A percentile compares a stretch with the other conserved stretches of the same genome.
phyloP scores from a whole-genome alignment of 2,797 vertebrate species.

The Pangasius djambal region DNA sequence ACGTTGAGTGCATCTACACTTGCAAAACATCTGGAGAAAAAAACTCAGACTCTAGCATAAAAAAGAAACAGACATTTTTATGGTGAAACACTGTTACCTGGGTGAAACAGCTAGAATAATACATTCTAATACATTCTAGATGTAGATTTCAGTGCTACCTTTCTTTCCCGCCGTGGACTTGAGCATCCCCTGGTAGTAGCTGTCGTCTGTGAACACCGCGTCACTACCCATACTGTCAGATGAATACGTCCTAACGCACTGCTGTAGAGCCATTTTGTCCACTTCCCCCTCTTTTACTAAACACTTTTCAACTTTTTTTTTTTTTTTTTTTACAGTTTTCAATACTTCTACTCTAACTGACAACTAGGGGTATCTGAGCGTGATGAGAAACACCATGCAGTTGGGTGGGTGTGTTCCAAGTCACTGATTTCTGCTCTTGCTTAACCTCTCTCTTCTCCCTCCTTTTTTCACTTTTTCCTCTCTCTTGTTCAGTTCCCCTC shows the following conservation, averaged over 20 bases:
- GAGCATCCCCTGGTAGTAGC: slow-evolving; percentile 70
- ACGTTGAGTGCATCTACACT: background rate
- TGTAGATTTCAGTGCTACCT: slow-evolving; percentile 66
- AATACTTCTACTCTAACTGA: slow-evolving; percentile 1
- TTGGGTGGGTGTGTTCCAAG: slow-evolving; percentile 68
- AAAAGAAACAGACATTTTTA: background rate
- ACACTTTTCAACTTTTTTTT: slow-evolving; percentile 1
- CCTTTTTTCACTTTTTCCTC: slow-evolving; percentile 37
- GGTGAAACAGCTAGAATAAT: background rate
- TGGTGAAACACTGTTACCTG: background rate
- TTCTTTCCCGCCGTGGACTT: slow-evolving; percentile 71
- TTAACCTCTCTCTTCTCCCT: slow-evolving; percentile 52
- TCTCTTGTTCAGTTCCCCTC: slow-evolving; percentile 47
- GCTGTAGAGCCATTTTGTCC: slow-evolving; percentile 59
- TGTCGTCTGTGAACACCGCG: slow-evolving; percentile 71
- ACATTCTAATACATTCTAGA: background rate
- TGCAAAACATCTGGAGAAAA: background rate
- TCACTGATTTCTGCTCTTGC: slow-evolving; percentile 55
- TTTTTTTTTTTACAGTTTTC: background rate
- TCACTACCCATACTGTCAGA: slow-evolving; percentile 74
- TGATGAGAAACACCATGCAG: slow-evolving; percentile 51
- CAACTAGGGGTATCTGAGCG: slow-evolving; percentile 40
- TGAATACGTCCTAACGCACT: slow-evolving; percentile 66
- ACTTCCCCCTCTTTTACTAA: background rate
- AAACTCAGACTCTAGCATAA: background rate